Percentiles rank a stretch among this genome's conserved stretches.
Evolutionary conservation across 2,797 vertebrate species (phyloP).

Genomic region (Triplophysa yarkandensis): DNA sequence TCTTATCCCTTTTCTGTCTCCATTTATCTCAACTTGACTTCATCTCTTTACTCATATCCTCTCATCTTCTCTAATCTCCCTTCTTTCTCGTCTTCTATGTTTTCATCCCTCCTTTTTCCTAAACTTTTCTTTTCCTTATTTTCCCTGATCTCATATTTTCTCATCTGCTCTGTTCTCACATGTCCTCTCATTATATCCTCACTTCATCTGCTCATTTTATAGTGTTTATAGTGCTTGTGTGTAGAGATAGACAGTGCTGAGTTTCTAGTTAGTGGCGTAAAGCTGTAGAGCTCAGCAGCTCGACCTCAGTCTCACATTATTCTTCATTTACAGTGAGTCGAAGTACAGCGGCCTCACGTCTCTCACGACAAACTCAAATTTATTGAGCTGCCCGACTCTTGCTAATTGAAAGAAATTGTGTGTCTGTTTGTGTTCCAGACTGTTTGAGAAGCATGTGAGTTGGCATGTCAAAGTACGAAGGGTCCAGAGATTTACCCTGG

Average conservation of each 20-base stretch:
- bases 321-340: constrained; percentile 80
- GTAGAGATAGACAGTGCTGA: constrained; percentile 69
- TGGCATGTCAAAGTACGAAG: constrained; percentile 40
- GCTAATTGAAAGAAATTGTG: constrained; percentile 87
- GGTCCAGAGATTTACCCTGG: constrained; percentile 15
- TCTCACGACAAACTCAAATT: constrained; percentile 80
- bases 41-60: no score
- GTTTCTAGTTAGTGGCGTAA: constrained; percentile 62
- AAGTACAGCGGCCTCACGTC: constrained; percentile 76
- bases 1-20: no score
- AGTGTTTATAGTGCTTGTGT: constrained; percentile 18
- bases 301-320: constrained; percentile 73
- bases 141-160: background rate
- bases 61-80: no score
- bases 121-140: background rate
- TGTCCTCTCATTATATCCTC: background rate
- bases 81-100: no score
- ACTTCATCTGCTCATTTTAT: constrained; percentile 1
- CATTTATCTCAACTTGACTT: no score
- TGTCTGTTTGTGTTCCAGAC: constrained; percentile 77
- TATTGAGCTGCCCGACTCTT: constrained; percentile 73
- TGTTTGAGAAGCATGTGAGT: constrained; percentile 53
- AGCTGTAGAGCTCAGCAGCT: constrained; percentile 72
- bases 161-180: background rate
- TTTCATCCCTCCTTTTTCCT: background rate